Conservation (phyloP, 2,113 vertebrate genomes). For the Orthonyx spaldingii region DNA sequence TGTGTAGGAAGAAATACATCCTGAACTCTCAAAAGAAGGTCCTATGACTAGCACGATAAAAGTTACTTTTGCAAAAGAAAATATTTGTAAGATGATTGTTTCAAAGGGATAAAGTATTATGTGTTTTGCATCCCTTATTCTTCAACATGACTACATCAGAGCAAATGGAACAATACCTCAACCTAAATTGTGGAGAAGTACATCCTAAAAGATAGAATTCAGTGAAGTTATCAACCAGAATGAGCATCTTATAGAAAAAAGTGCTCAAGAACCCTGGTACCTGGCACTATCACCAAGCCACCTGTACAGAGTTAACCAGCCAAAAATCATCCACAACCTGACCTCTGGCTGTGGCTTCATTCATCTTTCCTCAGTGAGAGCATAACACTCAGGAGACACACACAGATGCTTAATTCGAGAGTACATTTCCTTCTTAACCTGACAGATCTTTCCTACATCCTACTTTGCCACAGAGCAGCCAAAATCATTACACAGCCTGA, state of each 20-base stretch:
- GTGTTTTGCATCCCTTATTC: not conserved
- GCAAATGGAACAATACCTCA: not conserved
- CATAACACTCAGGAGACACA: not conserved
- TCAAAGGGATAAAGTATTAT: not conserved
- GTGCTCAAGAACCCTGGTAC: not conserved
- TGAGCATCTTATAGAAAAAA: accelerated
- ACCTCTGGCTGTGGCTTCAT: not conserved
- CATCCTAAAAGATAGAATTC: not conserved
- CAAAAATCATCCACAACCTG: not conserved
- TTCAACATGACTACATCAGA: not conserved
- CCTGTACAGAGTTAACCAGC: not conserved
- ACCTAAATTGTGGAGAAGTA: not conserved
- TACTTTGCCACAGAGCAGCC: not conserved
- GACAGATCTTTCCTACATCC: not conserved
- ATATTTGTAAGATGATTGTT: not conserved
- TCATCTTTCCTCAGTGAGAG: not conserved
- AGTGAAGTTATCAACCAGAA: not conserved
- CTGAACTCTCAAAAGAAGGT: not conserved
- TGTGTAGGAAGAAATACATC: not conserved
- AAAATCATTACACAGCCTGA: not conserved
- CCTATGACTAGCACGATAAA: not conserved
- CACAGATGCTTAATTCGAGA: not conserved
- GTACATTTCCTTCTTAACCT: not conserved
- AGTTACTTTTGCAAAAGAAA: not conserved
- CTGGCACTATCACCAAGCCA: not conserved